A percentile compares a stretch with the other conserved stretches of the same genome.
Conservation (phyloP, 2,888 invertebrate species). For the Griposia aprilina region DNA sequence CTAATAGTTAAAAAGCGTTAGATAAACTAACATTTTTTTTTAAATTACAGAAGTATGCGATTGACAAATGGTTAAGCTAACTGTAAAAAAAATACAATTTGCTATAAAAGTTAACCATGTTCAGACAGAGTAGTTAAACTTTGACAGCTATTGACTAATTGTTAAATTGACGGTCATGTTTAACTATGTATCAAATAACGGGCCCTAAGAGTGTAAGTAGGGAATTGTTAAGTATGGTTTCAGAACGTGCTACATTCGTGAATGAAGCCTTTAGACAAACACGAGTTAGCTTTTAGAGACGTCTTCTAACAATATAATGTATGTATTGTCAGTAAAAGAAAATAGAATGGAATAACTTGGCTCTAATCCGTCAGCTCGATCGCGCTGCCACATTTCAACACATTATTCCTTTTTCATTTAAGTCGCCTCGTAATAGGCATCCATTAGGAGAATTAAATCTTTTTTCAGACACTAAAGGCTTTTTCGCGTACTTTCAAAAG, state of each 20-base stretch:
- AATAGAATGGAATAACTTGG: constrained; percentile 7
- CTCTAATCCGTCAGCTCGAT: background rate
- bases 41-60: no score
- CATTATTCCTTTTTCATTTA: constrained; percentile 38
- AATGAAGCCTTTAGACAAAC: constrained; percentile 4
- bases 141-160: no score
- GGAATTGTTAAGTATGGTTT: background rate
- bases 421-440: constrained; percentile 14
- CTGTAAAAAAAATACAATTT: no score
- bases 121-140: no score
- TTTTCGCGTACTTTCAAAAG: constrained; percentile 48
- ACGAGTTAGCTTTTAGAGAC: constrained; percentile 29
- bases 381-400: constrained; percentile 11
- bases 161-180: no score
- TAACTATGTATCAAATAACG: no score
- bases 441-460: constrained; percentile 42
- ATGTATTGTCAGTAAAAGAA: constrained; percentile 16
- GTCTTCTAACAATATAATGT: background rate
- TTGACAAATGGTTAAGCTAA: no score
- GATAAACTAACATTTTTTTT: no score
- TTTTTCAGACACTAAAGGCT: constrained; percentile 31
- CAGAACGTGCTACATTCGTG: background rate
- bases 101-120: no score
- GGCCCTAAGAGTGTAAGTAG: background rate
- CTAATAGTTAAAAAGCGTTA: no score